phyloP scores from a whole-genome alignment of 2,888 invertebrate species.

The Autographa gamma region DNA sequence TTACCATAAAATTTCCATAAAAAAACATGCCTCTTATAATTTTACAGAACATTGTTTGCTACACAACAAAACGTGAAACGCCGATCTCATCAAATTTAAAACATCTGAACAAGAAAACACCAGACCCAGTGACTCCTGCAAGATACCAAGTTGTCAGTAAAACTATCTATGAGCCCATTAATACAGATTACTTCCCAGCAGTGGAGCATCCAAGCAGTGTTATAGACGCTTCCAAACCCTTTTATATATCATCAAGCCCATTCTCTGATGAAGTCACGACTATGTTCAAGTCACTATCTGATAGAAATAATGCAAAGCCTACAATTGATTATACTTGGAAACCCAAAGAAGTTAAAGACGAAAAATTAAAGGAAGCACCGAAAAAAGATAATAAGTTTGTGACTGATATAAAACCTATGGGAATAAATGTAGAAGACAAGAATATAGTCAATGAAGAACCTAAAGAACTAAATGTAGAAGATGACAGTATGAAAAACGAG shows the following conservation, averaged over 20 bases:
- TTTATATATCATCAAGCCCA: constrained; percentile 68
- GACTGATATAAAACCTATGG: constrained; percentile 14
- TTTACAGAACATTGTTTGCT: constrained; percentile 57
- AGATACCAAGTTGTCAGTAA: constrained; percentile 54
- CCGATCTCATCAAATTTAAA: constrained; percentile 45
- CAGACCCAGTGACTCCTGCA: constrained; percentile 56
- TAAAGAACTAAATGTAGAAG: neutral
- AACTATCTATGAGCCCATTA: constrained; percentile 39
- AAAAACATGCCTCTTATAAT: neutral
- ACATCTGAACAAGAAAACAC: constrained; percentile 27
- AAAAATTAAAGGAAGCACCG: constrained; percentile 22
- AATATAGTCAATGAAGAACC: constrained; percentile 5
- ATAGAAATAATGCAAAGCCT: constrained; percentile 31
- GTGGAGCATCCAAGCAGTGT: constrained; percentile 69
- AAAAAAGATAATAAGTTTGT: constrained; percentile 27
- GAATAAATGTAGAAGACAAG: neutral
- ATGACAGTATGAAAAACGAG: neutral
- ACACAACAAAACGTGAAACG: constrained; percentile 48
- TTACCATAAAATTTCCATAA: no score
- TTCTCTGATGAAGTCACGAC: constrained; percentile 72
- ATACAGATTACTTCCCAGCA: constrained; percentile 63
- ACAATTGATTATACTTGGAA: constrained; percentile 20
- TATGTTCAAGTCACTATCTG: constrained; percentile 58
- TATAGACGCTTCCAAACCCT: constrained; percentile 71
- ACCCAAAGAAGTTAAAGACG: constrained; percentile 8